Base-by-base conservation (phyloP, 1,140 invertebrate species). In the Colletes gigas region DNA sequence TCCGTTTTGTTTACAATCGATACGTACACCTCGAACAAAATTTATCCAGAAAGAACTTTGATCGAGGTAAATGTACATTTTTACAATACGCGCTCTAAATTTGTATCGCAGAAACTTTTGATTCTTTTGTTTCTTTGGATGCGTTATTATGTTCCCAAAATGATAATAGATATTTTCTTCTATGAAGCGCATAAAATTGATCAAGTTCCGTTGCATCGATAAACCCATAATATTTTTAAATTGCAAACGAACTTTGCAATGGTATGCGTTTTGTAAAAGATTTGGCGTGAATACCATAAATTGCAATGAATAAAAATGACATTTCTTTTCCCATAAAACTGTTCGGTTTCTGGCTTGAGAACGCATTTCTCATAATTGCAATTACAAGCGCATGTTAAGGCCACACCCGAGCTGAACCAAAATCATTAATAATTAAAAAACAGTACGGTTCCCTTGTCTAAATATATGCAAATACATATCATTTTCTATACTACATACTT, bases 301-400 rank as follows among this genome's bases (percentile, higher is more conserved):
- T 39, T 21, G 14, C 3, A 9, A 7, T 71, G 19, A 71, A 71
- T 30, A 44, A 19, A 71, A 41, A 41, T 60, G 44, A 78, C 41
- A 76, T 21, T 14, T 10, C 47, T 30, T 66, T 12, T 39, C 30
- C 15, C 50, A 12, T 14, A 30, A 19, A 78, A 66, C 19, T 21
- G 30, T 78, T 15, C 69, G n/a, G 50, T 6, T 47, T 59, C 19
- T 19, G 54, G 39, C 7, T 70, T 4, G 6, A n/a, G 47, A 83
- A 62, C 44, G 50, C 62, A 21, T 55, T 67, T 15, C 57, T 57
- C 21, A 68, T n/a, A 9, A 41, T 66, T 52, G 17, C 21, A 78
- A 71, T 21, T 9, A 9, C 54, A 71, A 71, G 47, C n/a, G 47
- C 12, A 50, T 63, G 30, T 47, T 69, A 71, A 78, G 75, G 21